phyloP scores from a whole-genome alignment of 1,140 invertebrate genomes.

The Drosophila repleta region DNA sequence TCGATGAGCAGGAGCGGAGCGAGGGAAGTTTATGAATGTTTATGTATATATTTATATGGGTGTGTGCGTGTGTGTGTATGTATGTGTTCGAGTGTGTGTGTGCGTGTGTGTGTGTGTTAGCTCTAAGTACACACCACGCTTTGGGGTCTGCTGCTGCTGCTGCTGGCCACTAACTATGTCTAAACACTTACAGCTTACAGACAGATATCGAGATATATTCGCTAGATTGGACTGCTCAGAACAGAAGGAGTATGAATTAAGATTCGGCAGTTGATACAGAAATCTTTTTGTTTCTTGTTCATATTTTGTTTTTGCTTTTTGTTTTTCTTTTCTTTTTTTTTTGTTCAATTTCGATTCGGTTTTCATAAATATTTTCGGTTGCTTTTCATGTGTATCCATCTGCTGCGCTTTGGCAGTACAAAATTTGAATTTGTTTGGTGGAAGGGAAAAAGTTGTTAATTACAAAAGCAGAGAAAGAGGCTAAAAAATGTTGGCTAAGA shows the following conservation, averaged over 20 bases:
- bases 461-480: constrained; percentile 66
- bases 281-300: constrained; percentile 78
- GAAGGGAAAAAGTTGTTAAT: constrained; percentile 46
- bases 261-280: constrained; percentile 84
- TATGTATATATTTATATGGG: too few species aligned
- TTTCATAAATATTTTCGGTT: constrained; percentile 37
- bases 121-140: constrained; percentile 29
- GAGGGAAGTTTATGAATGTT: neutral
- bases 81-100: constrained; percentile 5
- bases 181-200: neutral
- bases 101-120: constrained; percentile 10
- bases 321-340: constrained; percentile 35
- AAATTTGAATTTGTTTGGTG: neutral
- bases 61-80: constrained; percentile 5
- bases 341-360: neutral
- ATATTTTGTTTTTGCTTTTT: constrained; percentile 47
- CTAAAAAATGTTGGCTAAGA: constrained; percentile 26
- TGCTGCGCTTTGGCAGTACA: constrained; percentile 46
- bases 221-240: constrained; percentile 74
- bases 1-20: neutral
- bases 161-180: constrained; percentile 18
- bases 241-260: constrained; percentile 84
- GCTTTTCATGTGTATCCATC: constrained; percentile 66
- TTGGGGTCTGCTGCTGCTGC: neutral
- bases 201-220: constrained; percentile 6